These are phyloP conservation scores for Phodopus roborovskii DNA, from an alignment of 2,113 vertebrate species.

Conservation along the genomic window DNA sequence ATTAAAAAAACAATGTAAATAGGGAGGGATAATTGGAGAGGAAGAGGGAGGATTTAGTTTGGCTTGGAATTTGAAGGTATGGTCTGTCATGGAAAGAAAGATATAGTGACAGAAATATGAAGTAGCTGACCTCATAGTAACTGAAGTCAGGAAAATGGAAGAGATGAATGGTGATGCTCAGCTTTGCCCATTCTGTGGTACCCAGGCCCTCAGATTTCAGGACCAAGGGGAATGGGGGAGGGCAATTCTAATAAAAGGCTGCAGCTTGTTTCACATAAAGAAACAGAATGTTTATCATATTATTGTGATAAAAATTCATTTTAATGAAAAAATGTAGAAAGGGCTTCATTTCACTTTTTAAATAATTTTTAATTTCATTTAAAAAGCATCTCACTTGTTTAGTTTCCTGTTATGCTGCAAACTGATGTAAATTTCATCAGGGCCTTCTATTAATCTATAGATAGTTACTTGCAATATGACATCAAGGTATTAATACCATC, in stretches of 20 bases:
- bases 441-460: not conserved
- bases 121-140: no score
- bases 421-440: not conserved
- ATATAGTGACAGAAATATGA: no score
- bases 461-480: not conserved
- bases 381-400: not conserved
- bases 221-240: not conserved
- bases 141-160: not conserved
- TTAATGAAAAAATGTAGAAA: conserved; percentile 7
- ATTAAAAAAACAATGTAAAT: not conserved
- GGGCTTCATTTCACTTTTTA: not conserved
- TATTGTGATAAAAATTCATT: not conserved
- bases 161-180: no score
- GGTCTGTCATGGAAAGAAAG: not conserved
- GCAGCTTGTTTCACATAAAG: not conserved
- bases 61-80: not conserved
- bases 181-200: not conserved
- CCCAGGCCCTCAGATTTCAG: not conserved
- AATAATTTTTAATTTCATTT: not conserved
- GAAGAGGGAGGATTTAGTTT: not conserved
- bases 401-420: not conserved
- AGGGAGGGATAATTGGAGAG: not conserved
- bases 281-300: not conserved
- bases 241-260: not conserved
- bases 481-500: not conserved